Base-by-base conservation (phyloP, 2,797 vertebrate genomes). In the Gila robusta region DNA sequence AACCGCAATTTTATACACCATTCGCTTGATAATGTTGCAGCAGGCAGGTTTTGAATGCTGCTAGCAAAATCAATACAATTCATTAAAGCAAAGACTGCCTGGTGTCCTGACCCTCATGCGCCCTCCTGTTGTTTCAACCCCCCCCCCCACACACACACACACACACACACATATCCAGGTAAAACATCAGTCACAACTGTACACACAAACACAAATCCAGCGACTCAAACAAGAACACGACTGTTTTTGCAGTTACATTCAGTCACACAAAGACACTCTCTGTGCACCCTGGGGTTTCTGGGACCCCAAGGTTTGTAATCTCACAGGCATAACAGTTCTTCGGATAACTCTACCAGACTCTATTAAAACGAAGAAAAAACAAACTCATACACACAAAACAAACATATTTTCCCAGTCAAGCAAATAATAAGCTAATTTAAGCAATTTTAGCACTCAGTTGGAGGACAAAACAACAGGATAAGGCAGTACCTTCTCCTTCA, bases 341-440 rank as follows among this genome's bases (percentile, higher is more conserved):
- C 71, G 64, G 85, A 92, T 92, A 93, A 94, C 94, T 93, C 90
- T 89, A 92, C 90, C 89, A 92, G 90, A 94, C 95, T 94, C 87
- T 90, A 95, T 96, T 96, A 95, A 94, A 94, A 93, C 87, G 73
- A 44, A 81, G 91, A 91, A 90, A 88, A 92, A 90, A 90, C 91
- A 66, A 16, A 66, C 88, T 84, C 87, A 89, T 88, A 90, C 93
- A 93, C 93, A 94, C 92, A 94, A 93, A 94, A 94, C 92, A 95
- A 95, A 95, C 95, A 95, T 94, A 96, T 95, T 96, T 95, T 94
- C 92, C 95, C 94, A 96, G 94, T 95, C 94, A 95, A 96, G 95
- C 96, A 96, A 96, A 96, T 96, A 96, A 96, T 96, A 96, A 96
- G 95, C 95, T 96, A 96, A 96, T 96, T 95, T 95, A 93, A 96